These are phyloP conservation scores for Diabrotica virgifera DNA, from an alignment of 1,140 invertebrate genomes.

Conservation along the genomic window DNA sequence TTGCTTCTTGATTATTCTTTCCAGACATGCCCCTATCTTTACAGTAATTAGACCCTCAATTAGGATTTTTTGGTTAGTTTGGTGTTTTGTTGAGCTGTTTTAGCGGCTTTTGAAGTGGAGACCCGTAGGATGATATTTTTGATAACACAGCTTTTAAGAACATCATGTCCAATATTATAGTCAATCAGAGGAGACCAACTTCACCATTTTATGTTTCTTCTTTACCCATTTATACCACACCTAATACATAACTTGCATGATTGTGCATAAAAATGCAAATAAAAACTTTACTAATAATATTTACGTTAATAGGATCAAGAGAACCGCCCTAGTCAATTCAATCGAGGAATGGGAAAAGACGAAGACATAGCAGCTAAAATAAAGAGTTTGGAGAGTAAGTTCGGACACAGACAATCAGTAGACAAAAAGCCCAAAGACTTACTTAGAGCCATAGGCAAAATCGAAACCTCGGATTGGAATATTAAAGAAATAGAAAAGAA, in stretches of 20 bases:
- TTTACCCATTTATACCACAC: too few species aligned
- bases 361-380: conserved; percentile 70
- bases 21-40: too few species aligned
- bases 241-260: neutral
- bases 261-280: neutral
- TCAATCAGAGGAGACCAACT: too few species aligned
- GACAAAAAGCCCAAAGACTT: conserved; percentile 85
- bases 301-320: conserved; percentile 61
- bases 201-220: too few species aligned
- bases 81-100: too few species aligned
- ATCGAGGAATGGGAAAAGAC: conserved; percentile 55
- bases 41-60: too few species aligned
- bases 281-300: conserved; percentile 5
- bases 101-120: too few species aligned
- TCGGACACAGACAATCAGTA: conserved; percentile 54
- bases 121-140: too few species aligned
- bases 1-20: too few species aligned
- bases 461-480: conserved; percentile 90
- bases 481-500: conserved; percentile 88
- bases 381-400: conserved; percentile 66
- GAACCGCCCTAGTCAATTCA: conserved; percentile 54
- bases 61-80: too few species aligned
- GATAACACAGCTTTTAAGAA: too few species aligned
- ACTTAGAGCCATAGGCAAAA: conserved; percentile 82
- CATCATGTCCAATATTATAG: too few species aligned